Evolutionary conservation across 1,140 invertebrate species (phyloP), one percentile per base, ranked within the genome.

Genomic region (Drosophila santomea): DNA sequence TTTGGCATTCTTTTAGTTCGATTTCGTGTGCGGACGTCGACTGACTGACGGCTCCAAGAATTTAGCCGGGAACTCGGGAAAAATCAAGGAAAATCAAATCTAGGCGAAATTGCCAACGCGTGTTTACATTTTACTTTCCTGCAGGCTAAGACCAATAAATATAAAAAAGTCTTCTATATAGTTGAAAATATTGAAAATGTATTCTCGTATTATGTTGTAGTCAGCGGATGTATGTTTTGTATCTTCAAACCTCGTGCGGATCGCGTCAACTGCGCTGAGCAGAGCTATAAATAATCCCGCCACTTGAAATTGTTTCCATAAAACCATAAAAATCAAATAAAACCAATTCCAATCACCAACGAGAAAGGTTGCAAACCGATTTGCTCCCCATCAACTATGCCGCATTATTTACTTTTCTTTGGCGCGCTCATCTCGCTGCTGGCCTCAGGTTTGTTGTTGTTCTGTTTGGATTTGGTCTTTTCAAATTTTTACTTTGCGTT

Each of bases 1-100:
- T 64, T 89, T 61, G 48, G 84, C 80, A 89, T 84, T 88, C 66
- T 78, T 89, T 89, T 84, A 89, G 84, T 89, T 84, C 67, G 82
- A 80, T 90, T 90, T 85, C 58, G 84, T 84, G 72, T 67, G 77
- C 60, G 59, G 78, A 58, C 61, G 84, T 55, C 77, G 73, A 67
- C 74, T 74, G 84, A 69, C 84, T 58, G 85, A 51, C 84, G 69
- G 64, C 66, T 62, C 48, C 66, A 58, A 66, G 60, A 66, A 67
- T 36, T 48, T 14, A 52, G 59, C 47, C 73, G 80, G 71, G 50
- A 68, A 73, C 48, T 36, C 57, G 57, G 32, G 1, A 7, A 59
- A 44, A 67, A 36, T 51, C 11, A 3, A 38, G 59, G 41, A 44
- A 36, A 0, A 52, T 51, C 17, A 41, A 74, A 25, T 11, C 38